Conservation (phyloP, 2,888 invertebrate species). For the Balanococcus diminutus region DNA sequence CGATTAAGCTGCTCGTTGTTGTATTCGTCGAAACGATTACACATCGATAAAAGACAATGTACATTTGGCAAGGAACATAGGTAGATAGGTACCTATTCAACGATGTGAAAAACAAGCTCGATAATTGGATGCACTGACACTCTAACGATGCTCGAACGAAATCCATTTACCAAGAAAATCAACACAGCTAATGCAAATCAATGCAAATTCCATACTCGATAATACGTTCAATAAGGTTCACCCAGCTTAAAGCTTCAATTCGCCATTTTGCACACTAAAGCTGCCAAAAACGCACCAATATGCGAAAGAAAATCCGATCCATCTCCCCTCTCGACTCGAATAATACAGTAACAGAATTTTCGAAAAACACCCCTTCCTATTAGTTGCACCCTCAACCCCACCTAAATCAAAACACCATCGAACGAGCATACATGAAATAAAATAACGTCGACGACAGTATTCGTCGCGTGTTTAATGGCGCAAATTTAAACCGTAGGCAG, state of each 20-base stretch:
- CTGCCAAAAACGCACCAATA: too few relatives aligned
- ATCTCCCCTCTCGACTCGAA: too few relatives aligned
- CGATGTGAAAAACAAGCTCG: neutral
- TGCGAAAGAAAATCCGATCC: too few relatives aligned
- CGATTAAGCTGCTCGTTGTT: neutral
- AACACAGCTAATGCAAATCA: neutral
- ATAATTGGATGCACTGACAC: neutral
- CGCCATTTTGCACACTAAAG: neutral
- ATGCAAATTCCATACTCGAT: neutral
- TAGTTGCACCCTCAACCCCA: too few relatives aligned
- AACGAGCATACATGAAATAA: neutral
- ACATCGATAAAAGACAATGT: neutral
- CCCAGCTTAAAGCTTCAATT: neutral
- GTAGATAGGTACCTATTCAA: neutral
- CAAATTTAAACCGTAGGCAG: neutral
- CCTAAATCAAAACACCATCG: neutral
- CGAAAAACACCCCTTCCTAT: too few relatives aligned
- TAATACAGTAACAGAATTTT: too few relatives aligned
- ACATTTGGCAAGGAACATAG: neutral
- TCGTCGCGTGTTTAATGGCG: constrained; percentile 11
- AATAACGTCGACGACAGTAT: neutral
- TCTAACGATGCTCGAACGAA: neutral
- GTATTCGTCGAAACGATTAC: neutral
- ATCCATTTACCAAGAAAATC: constrained; percentile 1
- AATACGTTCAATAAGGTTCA: neutral